Percentiles rank a stretch among this genome's conserved stretches.
Conservation (phyloP, 1,140 invertebrate species). For the Maconellicoccus hirsutus region DNA sequence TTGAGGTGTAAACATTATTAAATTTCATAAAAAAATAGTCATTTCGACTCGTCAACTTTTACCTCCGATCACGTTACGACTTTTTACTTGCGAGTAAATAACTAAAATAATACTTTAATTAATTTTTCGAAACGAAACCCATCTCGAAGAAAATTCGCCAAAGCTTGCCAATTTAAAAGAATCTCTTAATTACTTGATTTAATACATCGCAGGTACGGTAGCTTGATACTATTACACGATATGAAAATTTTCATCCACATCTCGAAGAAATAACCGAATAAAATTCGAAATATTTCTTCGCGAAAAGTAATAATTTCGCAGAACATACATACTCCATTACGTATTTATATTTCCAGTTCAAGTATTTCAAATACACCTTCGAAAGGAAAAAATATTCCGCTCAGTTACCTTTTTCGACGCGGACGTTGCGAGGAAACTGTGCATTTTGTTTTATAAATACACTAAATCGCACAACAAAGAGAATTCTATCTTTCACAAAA, state of each 20-base stretch:
- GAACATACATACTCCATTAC: neutral
- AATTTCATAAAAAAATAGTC: too few species aligned
- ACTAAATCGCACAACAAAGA: neutral
- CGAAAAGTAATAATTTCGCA: neutral
- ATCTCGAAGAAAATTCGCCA: too few species aligned
- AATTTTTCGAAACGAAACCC: too few species aligned
- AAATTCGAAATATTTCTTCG: neutral
- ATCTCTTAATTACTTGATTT: too few species aligned
- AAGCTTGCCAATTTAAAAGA: too few species aligned
- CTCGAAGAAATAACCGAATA: neutral
- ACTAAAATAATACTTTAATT: too few species aligned
- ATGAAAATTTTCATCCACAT: neutral
- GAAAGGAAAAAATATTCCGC: slow-evolving; percentile 13
- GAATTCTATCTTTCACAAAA: neutral
- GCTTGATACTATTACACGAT: neutral
- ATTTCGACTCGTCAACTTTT: too few species aligned
- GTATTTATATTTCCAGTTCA: neutral
- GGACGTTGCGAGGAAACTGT: neutral
- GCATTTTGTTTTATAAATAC: slow-evolving; percentile 6
- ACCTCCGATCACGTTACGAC: too few species aligned
- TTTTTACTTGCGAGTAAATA: too few species aligned
- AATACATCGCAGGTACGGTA: too few species aligned
- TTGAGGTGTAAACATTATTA: too few species aligned
- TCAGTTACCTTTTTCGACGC: slow-evolving; percentile 10
- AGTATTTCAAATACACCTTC: neutral